Evolutionary conservation across 2,888 invertebrate species (phyloP), one percentile per base, ranked within the genome.

Genomic region (Meghimatium bilineatum): DNA sequence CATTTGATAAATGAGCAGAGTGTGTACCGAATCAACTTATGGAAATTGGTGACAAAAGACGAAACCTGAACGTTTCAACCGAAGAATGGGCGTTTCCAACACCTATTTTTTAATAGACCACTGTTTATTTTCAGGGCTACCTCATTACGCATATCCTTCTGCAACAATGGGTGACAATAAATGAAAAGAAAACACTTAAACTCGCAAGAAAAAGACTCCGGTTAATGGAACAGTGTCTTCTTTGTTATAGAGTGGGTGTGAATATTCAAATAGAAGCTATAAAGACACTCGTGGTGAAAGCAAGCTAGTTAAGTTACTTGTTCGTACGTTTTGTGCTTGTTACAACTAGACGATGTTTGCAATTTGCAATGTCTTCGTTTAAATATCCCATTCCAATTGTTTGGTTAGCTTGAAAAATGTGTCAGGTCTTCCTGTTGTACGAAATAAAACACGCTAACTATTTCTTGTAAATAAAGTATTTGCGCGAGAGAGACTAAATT

Each of bases 201-300:
- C 26, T 60, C 26, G 26, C 36, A 63, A 36, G 63, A 38, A 63
- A 63, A 26, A 36, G 36, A 32, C 3, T 20, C 60, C 8, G n/a
- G 77, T 60, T 77, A 77, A 77, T 77, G 63, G 63, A 77, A 77
- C 60, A 77, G 60, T 60, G 77, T 63, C 36, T 63, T 60, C 38
- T 77, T 77, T 77, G 77, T 77, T 77, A 36, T 77, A 38, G 38
- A n/a, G 38, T 63, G 52, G 77, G 77, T 77, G 63, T 77, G 63
- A 60, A 38, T 63, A 77, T 77, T 77, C 63, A 77, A 63, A 77
- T 77, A 17, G 38, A 6, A 38, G 38, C 23, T 12, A 38, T 77
- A 77, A 63, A 77, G 1, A 63, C 32, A 26, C 5, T 44, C 44
- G 1, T 36, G 63, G 36, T 77, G 60, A 77, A 36, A 38, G 56